Base-by-base conservation (phyloP, 2,888 invertebrate genomes). In the Blomia tropicalis region DNA sequence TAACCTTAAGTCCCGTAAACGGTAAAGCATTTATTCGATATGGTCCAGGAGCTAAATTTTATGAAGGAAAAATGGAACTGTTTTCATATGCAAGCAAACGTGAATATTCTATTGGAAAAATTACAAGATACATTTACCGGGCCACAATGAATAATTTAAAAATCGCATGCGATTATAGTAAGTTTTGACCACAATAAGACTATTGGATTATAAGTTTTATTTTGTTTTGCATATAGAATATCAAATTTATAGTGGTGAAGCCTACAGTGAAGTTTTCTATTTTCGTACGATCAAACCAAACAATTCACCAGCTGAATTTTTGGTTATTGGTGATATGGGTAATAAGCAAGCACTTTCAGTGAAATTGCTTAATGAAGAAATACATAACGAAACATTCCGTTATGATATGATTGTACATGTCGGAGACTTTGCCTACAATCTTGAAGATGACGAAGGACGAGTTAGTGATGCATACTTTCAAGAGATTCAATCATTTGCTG, bases 401-500 rank as follows among this genome's bases (percentile, higher is more conserved):
- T 60, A 43, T 56, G 66, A 65, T 66, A 30, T 47, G 5, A 53
- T 66, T n/a, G 17, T 65, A 19, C 66, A 66, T 51, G 47, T 60
- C 31, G 65, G 65, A 29, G 64, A 66, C 43, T 64, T 66, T 53
- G 63, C 66, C 19, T 64, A 66, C 43, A 60, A 66, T 43, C 25
- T 66, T 56, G 63, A 66, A 23, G 4, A 63, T 51, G 62, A 66
- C 22, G 54, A 63, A 43, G 64, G 54, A 11, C 30, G 60, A 29
- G 56, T 63, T 30, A 93, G 95, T 0, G 91, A 95, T 77, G 81
- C 83, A 72, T 95, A 91, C 75, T 90, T 95, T 91, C 79, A 83
- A 3, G 87, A 89, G 78, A 83, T 95, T 64, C 83, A 93, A 75
- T 81, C 87, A 0, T 79, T 93, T 41, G 91, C 93, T 25, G 87